phyloP scores from a whole-genome alignment of 2,888 invertebrate genomes.

The Crepidodera aurea region DNA sequence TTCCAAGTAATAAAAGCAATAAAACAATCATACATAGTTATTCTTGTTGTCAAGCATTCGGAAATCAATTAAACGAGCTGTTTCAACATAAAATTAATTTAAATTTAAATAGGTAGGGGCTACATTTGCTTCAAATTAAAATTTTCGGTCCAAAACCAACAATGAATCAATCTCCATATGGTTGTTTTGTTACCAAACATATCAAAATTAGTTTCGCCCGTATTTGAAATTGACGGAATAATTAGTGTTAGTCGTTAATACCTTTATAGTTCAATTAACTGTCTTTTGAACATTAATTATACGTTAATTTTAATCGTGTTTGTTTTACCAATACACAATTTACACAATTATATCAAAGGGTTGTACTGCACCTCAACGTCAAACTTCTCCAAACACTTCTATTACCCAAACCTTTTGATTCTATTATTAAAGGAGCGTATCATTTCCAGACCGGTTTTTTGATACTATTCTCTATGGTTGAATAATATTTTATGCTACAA shows the following conservation, averaged over 20 bases:
- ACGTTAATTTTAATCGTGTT: background rate
- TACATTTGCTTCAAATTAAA: slow-evolving; percentile 21
- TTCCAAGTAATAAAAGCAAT: background rate
- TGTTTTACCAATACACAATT: background rate
- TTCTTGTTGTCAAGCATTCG: slow-evolving; percentile 4
- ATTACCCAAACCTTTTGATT: too few species aligned
- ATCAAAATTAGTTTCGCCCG: slow-evolving; percentile 18
- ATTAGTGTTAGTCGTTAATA: slow-evolving; percentile 15
- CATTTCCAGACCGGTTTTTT: too few species aligned
- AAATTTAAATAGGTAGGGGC: slow-evolving; percentile 21
- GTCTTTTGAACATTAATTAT: slow-evolving; percentile 4
- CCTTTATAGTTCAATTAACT: slow-evolving; percentile 15
- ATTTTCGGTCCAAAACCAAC: slow-evolving; percentile 12
- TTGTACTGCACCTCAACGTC: too few species aligned
- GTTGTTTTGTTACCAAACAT: slow-evolving; percentile 24
- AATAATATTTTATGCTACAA: too few species aligned
- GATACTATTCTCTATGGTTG: too few species aligned
- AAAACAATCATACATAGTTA: background rate
- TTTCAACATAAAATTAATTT: slow-evolving; percentile 26
- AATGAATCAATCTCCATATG: slow-evolving; percentile 21
- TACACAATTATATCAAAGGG: background rate
- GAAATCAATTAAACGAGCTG: slow-evolving; percentile 15
- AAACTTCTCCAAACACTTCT: too few species aligned
- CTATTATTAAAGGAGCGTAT: too few species aligned
- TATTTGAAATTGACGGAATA: slow-evolving; percentile 11